These are phyloP conservation scores for Ciconia stormi DNA, from an alignment of 2,113 vertebrate species.

Conservation along the genomic window DNA sequence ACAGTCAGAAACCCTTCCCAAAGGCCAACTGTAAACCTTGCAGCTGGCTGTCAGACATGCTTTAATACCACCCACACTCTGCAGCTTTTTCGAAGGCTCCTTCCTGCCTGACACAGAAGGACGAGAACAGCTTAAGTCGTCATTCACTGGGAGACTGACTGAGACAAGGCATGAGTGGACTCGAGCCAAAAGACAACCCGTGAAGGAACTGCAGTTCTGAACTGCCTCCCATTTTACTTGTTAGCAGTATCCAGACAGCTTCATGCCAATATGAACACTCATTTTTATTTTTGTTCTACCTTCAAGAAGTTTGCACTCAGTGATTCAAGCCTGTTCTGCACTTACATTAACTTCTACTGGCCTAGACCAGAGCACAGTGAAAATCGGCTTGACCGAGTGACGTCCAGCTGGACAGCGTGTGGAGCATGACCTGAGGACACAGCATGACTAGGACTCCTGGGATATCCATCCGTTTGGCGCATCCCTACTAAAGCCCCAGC, in stretches of 20 bases:
- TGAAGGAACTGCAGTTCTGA: background rate
- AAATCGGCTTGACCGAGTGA: background rate
- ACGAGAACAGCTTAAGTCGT: background rate
- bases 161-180: background rate
- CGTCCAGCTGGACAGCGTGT: rapidly evolving
- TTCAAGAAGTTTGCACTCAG: rapidly evolving
- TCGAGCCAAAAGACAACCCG: background rate
- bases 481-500: background rate
- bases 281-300: background rate
- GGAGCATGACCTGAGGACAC: background rate
- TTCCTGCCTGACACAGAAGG: background rate
- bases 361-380: background rate
- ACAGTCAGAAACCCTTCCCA: background rate
- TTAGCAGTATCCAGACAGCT: background rate
- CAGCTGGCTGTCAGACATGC: background rate
- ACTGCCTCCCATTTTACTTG: background rate
- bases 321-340: background rate
- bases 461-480: background rate
- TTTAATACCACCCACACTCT: background rate
- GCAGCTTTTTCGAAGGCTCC: background rate
- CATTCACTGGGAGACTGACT: background rate
- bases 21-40: background rate
- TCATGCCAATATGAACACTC: rapidly evolving
- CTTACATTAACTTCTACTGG: background rate
- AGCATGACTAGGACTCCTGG: background rate